Evolutionary conservation across 2,797 vertebrate genomes (phyloP).

Genomic region (Rousettus madagascariensis): DNA sequence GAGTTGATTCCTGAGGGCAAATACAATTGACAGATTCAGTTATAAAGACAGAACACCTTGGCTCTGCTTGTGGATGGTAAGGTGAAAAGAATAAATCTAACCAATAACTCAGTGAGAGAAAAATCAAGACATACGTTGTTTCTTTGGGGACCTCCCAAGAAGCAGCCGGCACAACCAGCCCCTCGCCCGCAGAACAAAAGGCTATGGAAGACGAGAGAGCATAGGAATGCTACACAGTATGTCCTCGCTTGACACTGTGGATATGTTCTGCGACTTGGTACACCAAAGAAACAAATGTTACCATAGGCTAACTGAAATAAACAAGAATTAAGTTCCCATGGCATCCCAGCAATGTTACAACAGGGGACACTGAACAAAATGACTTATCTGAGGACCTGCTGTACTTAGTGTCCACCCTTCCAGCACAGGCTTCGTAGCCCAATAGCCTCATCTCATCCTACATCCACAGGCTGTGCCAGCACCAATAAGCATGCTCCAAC

Average conservation of each 20-base stretch:
- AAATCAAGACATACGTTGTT: not conserved
- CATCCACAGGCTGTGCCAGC: not conserved
- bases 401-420: rapidly evolving
- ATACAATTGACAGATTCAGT: not conserved
- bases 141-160: not conserved
- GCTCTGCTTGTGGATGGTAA: not conserved
- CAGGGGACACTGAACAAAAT: not conserved
- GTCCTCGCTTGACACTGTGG: not conserved
- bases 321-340: not conserved
- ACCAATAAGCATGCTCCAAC: not conserved
- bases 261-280: too few relatives aligned
- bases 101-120: not conserved
- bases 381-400: not conserved
- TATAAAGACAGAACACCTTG: not conserved
- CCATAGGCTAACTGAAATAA: not conserved
- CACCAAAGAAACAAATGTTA: not conserved
- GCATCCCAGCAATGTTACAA: not conserved
- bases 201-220: too few relatives aligned
- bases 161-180: too few relatives aligned
- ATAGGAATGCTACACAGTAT: not conserved
- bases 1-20: not conserved
- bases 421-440: not conserved
- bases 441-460: not conserved
- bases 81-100: not conserved
- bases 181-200: not conserved